Base-by-base conservation (phyloP, 2,888 invertebrate genomes). In the Frankliniella intonsa region DNA sequence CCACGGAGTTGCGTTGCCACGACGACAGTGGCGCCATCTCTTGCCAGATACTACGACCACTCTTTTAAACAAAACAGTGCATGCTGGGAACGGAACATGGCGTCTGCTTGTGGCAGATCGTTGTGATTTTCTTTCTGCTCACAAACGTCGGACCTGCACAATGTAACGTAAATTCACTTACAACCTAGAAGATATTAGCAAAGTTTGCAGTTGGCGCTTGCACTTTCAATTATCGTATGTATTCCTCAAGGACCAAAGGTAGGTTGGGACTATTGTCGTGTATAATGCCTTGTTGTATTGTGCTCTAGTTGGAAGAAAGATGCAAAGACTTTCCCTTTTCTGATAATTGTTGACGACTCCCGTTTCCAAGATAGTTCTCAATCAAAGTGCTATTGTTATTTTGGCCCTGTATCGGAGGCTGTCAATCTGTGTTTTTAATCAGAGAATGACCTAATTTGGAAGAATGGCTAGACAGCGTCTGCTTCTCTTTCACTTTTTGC, bases 51-150 rank as follows among this genome's bases (percentile, higher is more conserved):
- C 12, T 7, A 12, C 10, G 25, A 25, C 8, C 25, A 22, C 9
- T 2, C 22, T 76, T 10, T 76, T 76, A 76, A 76, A 76, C 69
- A 76, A 76, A 76, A 22, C 69, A 25, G 69, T 76, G 69, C 69
- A 76, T 76, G 69, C 69, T 76, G 69, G 69, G 69, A 76, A 76
- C 22, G 69, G n/a, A 76, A 76, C 25, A 76, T 76, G 69, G 69
- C 69, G 69, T 76, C 69, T 76, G 69, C 69, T 76, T 76, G 22
- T 25, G 12, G 69, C 25, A 22, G 11, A 76, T 22, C 69, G 12
- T 22, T 25, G 69, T 25, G 25, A 76, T 76, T 76, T 76, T 76
- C 69, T 76, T 76, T 76, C 69, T 76, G 69, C 69, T 76, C 11
- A 22, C 8, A 76, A 25, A 22, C 25, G 69, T 76, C 69, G 25